These are phyloP conservation scores for Saguinus midas DNA, from an alignment of 2,113 vertebrate genomes.

Conservation along the genomic window DNA sequence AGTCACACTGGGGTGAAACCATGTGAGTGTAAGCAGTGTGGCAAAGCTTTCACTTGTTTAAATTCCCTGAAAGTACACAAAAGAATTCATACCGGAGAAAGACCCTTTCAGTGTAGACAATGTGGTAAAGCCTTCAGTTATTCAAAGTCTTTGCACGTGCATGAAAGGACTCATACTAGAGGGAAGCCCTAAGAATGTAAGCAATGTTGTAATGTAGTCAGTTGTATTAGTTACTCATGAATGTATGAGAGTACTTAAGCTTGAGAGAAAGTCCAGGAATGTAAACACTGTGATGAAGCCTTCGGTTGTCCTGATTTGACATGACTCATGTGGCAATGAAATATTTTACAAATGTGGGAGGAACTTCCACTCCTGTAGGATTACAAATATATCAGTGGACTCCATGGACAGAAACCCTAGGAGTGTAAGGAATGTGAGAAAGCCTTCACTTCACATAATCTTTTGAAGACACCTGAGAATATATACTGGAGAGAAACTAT, in stretches of 20 bases:
- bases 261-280: not conserved
- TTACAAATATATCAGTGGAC: not conserved
- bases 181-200: not conserved
- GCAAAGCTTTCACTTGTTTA: not conserved
- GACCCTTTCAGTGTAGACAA: not conserved
- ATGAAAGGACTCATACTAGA: not conserved
- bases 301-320: not conserved
- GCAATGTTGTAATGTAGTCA: not conserved
- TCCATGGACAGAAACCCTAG: not conserved
- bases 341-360: not conserved
- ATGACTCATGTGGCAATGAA: not conserved
- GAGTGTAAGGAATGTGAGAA: not conserved
- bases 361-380: not conserved
- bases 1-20: conserved; percentile 31
- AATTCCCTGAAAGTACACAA: not conserved
- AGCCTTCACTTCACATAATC: not conserved
- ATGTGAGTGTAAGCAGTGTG: not conserved
- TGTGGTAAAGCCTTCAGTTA: not conserved
- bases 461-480: not conserved
- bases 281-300: not conserved
- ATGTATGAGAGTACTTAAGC: not conserved
- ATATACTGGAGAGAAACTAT: not conserved
- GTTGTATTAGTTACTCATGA: not conserved
- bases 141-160: not conserved
- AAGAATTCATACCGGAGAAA: not conserved